These are phyloP conservation scores for Proales similis DNA, from an alignment of 1,140 invertebrate species.

Conservation along the genomic window DNA sequence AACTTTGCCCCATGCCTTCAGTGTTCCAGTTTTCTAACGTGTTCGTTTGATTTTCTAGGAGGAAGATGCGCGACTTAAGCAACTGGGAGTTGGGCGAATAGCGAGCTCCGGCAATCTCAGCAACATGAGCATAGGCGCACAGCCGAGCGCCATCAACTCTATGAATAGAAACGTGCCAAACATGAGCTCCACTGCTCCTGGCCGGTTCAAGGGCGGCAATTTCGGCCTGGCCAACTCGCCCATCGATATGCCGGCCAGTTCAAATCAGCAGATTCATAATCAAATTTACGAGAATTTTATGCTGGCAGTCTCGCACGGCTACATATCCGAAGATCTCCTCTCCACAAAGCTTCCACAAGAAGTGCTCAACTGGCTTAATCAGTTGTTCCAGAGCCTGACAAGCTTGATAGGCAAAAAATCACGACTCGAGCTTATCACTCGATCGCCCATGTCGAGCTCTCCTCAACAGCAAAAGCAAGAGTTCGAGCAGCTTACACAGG, in stretches of 20 bases:
- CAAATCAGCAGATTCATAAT: neutral
- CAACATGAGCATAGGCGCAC: neutral
- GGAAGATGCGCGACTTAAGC: neutral
- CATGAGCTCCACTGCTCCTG: too few species aligned
- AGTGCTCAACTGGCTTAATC: constrained; percentile 9
- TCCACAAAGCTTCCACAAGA: constrained; percentile 21
- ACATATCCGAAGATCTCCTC: constrained; percentile 24
- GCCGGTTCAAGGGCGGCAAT: too few species aligned
- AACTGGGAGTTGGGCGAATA: neutral
- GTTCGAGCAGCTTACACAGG: constrained; percentile 5
- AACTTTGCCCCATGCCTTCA: neutral
- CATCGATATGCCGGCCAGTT: neutral
- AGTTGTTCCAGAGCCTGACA: constrained; percentile 31
- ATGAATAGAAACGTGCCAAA: too few species aligned
- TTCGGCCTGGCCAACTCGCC: too few species aligned
- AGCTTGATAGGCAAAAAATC: neutral
- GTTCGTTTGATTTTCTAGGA: neutral
- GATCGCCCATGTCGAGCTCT: neutral
- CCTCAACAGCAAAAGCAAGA: constrained; percentile 8
- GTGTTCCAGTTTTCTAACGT: neutral
- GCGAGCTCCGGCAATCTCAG: neutral
- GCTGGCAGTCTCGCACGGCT: constrained; percentile 3
- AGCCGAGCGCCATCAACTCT: too few species aligned
- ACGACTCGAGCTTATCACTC: neutral
- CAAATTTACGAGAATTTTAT: constrained; percentile 8